Evolutionary conservation across 2,888 invertebrate genomes (phyloP), one percentile per base, ranked within the genome.

Genomic region (Axea sp.): DNA sequence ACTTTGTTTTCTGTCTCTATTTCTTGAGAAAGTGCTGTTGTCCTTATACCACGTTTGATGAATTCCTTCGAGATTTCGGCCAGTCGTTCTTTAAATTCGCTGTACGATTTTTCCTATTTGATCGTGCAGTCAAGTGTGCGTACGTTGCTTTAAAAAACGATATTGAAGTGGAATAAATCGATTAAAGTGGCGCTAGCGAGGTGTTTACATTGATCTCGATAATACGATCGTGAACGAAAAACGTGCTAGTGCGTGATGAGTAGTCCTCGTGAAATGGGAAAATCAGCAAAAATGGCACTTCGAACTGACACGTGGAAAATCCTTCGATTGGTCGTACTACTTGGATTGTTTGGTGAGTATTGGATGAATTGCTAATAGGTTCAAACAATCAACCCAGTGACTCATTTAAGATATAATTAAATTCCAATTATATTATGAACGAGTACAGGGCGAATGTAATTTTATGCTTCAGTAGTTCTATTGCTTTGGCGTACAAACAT

Each of bases 201-300:
- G 53, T 65, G 65, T 65, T 64, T 51, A 43, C 64, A 64, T 51
- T 62, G 62, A 49, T 49, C 49, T 62, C 53, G 64, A 47, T 60
- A 60, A 60, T 43, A 60, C 59, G 37, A 41, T 65, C 33, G 51
- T 41, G 51, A 64, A 43, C 64, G 64, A 53, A 53, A 53, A 43
- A 64, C 53, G 51, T 53, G 64, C 43, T 64, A 53, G 64, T 64
- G 64, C 41, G 64, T 64, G 64, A 64, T 31, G 43, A 53, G 53
- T 41, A 64, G 49, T 39, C 24, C 62, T 51, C 15, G 51, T 60
- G 62, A 41, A 64, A 64, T 64, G 43, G 53, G 33, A 53, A 53
- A 64, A 28, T 53, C 51, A 43, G 41, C 33, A 53, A 41, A 30
- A 53, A 64, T 53, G 64, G 64, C 43, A 49, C 33, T 41, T 30